Base-by-base conservation (phyloP, 2,113 vertebrate genomes). In the Tapirus terrestris region DNA sequence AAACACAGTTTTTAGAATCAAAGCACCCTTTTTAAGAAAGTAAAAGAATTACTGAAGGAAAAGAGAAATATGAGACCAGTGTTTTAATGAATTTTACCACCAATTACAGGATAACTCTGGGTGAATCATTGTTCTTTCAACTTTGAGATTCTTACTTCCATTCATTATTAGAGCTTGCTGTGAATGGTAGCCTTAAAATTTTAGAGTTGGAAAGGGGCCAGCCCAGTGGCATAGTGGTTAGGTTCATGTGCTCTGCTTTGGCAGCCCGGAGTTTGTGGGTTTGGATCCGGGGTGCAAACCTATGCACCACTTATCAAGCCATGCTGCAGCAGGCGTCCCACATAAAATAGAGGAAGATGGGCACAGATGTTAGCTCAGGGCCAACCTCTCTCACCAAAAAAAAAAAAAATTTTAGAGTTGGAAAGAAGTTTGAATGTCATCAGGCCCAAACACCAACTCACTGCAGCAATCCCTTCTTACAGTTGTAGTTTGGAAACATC, bases 61-160 rank as follows among this genome's bases (percentile, higher is more conserved):
- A 92, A 83, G 23, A 79, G 43, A 88, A 95, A 72, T 92, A 75
- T 93, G 65, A 67, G n/a, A 80, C 33, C 16, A 75, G n/a, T 94
- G 85, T 94, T 97, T 97, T 95, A 84, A 68, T 87, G n/a, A 82
- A 67, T 89, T 97, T 97, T 89, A 33, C 39, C n/a, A 80, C 43
- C 53, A 17, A 45, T 65, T 94, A 76, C 39, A 63, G 84, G 23
- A 31, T 95, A 96, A 80, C 27, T 93, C 79, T 80, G n/a, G 43
- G 33, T 93, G 56, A 94, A 88, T 92, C n/a, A 58, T 75, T 97
- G 21, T 81, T 96, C n/a, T 94, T 89, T 93, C 31, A 93, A 68
- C 65, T 81, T 91, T 85, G 60, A 95, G 43, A 92, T 75, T 95
- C 75, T 91, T 85, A 89, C 53, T 96, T 95, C 43, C 80, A 75